Evolutionary conservation across 1,140 invertebrate genomes (phyloP).

Genomic region (Sarcophaga peregrina): DNA sequence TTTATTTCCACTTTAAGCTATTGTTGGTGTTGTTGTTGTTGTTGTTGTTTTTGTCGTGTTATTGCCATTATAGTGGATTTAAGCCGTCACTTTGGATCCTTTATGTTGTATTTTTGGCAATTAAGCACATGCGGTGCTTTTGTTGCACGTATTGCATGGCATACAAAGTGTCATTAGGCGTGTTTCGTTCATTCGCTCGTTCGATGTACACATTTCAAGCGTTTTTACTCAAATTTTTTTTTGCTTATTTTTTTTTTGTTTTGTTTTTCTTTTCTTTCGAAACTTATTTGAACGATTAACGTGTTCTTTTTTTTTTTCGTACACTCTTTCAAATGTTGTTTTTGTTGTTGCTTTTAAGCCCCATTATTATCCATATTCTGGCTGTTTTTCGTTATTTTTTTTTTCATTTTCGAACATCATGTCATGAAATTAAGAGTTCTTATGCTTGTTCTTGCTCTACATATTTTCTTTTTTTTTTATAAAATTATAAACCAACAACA

Average conservation of each 20-base stretch:
- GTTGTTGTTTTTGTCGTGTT: constrained; percentile 51
- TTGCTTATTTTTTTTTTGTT: not conserved
- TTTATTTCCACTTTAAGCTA: no score
- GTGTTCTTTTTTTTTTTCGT: not conserved
- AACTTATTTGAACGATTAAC: constrained; percentile 31
- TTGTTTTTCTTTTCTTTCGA: not conserved
- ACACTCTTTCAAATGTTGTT: not conserved
- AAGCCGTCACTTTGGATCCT: constrained; percentile 53
- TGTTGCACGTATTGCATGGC: constrained; percentile 43
- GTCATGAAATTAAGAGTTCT: constrained; percentile 31
- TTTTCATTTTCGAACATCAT: constrained; percentile 12
- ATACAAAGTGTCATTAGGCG: constrained; percentile 45
- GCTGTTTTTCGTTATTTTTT: not conserved
- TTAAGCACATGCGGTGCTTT: constrained; percentile 63
- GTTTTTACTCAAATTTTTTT: constrained; percentile 28
- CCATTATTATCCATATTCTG: constrained; percentile 14
- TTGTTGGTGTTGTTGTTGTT: constrained; percentile 50
- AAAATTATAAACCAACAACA: not conserved
- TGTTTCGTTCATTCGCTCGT: not conserved
- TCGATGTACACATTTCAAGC: not conserved
- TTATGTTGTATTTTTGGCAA: constrained; percentile 57
- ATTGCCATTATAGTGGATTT: constrained; percentile 37
- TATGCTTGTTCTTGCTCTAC: not conserved
- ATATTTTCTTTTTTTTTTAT: constrained; percentile 11
- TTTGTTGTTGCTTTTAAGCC: constrained; percentile 32